A percentile compares a stretch with the other conserved stretches of the same genome.
These are phyloP conservation scores for Nasonia longicornis DNA, from an alignment of 1,140 invertebrate genomes.

Conservation along the genomic window DNA sequence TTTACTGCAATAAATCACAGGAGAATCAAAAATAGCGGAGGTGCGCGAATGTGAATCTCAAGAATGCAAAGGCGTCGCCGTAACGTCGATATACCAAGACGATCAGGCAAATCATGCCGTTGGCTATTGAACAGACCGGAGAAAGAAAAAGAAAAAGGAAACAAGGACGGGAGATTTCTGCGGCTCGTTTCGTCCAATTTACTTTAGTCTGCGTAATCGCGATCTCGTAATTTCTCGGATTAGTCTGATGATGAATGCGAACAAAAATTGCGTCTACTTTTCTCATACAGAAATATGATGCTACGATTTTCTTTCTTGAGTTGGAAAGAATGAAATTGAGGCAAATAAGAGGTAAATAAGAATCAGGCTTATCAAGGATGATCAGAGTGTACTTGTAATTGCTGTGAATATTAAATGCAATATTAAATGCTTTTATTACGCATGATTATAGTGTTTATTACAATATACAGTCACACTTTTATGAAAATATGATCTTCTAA, in stretches of 20 bases:
- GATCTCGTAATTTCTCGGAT: neutral
- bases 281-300: neutral
- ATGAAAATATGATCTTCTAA: neutral
- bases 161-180: neutral
- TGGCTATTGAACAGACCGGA: neutral
- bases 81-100: neutral
- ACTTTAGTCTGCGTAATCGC: neutral
- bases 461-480: neutral
- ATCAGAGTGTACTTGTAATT: no score
- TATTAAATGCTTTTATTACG: no score
- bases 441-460: neutral
- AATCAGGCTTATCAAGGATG: neutral
- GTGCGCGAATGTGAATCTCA: constrained; percentile 11
- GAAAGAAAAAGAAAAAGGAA: neutral
- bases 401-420: no score
- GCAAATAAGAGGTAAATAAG: neutral
- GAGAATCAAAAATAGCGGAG: constrained; percentile 26
- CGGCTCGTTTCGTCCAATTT: neutral
- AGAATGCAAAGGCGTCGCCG: constrained; percentile 23
- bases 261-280: constrained; percentile 7
- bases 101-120: neutral
- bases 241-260: neutral
- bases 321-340: neutral
- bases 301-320: neutral
- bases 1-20: constrained; percentile 15